These are phyloP conservation scores for Microcebus tavaratra DNA, from an alignment of 2,113 vertebrate genomes.

Conservation along the genomic window DNA sequence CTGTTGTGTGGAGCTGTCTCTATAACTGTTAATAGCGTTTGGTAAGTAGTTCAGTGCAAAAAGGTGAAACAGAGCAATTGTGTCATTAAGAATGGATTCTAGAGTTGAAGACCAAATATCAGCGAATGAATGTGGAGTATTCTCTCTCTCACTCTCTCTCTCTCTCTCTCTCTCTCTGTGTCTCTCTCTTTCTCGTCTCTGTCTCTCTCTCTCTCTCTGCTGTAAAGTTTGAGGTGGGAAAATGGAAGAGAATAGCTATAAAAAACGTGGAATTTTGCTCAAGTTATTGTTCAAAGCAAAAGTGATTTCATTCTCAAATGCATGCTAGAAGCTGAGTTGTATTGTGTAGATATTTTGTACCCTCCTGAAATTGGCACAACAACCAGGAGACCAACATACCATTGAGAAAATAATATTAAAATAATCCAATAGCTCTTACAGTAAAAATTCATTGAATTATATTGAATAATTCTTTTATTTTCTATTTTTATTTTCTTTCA, in stretches of 20 bases:
- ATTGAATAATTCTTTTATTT: not conserved
- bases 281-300: not conserved
- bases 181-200: too few relatives aligned
- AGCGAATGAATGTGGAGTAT: not conserved
- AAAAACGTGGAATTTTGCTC: conserved; percentile 43
- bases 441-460: not conserved
- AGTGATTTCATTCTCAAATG: not conserved
- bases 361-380: not conserved
- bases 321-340: not conserved
- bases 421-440: not conserved
- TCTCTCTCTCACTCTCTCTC: not conserved
- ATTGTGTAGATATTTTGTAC: not conserved
- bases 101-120: not conserved
- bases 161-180: not conserved
- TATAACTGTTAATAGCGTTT: conserved; percentile 67
- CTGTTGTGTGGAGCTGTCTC: conserved; percentile 69
- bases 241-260: conserved; percentile 52
- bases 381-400: not conserved
- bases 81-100: conserved; percentile 47
- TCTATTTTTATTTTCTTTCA: not conserved
- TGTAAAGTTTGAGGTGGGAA: conserved; percentile 9
- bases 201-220: not conserved
- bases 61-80: conserved; percentile 60
- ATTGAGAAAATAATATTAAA: not conserved
- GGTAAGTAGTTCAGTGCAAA: conserved; percentile 55